These are phyloP conservation scores for Nycticryphes semicollaris DNA, from an alignment of 2,113 vertebrate genomes.

Conservation along the genomic window DNA sequence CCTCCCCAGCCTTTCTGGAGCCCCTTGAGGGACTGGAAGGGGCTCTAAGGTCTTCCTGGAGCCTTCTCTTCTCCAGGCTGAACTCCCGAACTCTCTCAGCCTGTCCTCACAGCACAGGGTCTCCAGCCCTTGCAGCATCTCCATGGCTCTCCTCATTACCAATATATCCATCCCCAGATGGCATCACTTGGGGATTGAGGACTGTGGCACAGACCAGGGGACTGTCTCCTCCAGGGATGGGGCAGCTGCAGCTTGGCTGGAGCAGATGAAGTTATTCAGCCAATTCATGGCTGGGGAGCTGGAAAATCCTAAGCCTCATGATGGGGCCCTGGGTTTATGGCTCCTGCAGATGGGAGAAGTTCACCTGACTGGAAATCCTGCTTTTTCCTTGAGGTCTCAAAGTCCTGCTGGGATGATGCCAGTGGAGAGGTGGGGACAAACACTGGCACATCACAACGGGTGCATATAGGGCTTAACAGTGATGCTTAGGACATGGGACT, in stretches of 20 bases:
- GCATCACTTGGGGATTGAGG: no score
- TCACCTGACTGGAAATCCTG: slow-evolving; percentile 1
- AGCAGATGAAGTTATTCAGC: neutral
- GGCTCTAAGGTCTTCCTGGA: no score
- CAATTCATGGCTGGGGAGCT: neutral
- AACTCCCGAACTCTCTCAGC: no score
- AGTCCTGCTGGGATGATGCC: neutral
- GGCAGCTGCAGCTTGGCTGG: neutral
- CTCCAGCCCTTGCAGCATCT: no score
- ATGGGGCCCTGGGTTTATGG: neutral
- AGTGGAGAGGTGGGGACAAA: neutral
- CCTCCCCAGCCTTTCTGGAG: no score
- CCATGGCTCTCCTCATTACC: no score
- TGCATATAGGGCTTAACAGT: neutral
- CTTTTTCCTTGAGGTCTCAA: neutral
- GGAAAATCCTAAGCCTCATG: neutral
- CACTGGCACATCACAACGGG: fast-evolving
- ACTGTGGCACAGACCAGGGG: no score
- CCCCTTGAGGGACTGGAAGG: no score
- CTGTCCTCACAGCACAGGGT: no score
- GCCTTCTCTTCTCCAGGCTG: no score
- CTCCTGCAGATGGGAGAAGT: neutral
- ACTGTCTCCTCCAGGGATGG: neutral
- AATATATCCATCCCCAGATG: no score
- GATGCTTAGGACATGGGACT: neutral